Evolutionary conservation across 2,888 invertebrate species (phyloP), one percentile per base, ranked within the genome.

Genomic region (Ophioninae sp.): DNA sequence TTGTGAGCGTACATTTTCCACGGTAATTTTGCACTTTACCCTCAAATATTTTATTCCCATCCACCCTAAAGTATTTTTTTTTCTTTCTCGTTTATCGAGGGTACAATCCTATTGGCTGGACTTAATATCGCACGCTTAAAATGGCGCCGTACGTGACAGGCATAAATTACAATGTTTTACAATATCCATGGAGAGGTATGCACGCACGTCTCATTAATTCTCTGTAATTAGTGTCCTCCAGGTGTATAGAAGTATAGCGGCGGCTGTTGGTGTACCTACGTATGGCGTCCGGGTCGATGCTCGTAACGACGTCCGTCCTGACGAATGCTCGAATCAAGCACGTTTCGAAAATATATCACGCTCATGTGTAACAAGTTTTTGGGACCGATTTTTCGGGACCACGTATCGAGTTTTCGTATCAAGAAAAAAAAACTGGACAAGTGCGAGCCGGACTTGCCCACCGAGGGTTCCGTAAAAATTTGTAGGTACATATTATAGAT

Each of bases 321-420:
- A 82, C 65, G 22, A 65, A 82, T 71, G 56, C 64, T 51, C 37
- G 77, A 63, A 72, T 37, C 44, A 37, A 44, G 30, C 63, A 69
- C 13, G 22, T 71, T 79, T 79, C 20, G 51, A 75, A 69, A 79
- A 82, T 79, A 30, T 65, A 75, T 82, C 64, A 20, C 74, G 37
- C 58, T 59, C 10, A 7, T 17, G 58, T 76, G 68, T 77, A 37
- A 59, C 30, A 74, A 74, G 44, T 51, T 30, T 22, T 71, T 3
- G 37, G 39, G 58, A 37, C 3, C n/a, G 56, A 51, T 74, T 64
- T 64, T 44, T 44, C 44, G 6, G 23, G 10, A 13, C 20, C 8
- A 7, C 20, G 9, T 0, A n/a, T 37, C 41, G 67, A 10, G 68
- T 51, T 10, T 23, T 22, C 30, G 30, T 30, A 2, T 30, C 30